Evolutionary conservation across 2,113 vertebrate species (phyloP).

Genomic region (Arvicanthis niloticus): DNA sequence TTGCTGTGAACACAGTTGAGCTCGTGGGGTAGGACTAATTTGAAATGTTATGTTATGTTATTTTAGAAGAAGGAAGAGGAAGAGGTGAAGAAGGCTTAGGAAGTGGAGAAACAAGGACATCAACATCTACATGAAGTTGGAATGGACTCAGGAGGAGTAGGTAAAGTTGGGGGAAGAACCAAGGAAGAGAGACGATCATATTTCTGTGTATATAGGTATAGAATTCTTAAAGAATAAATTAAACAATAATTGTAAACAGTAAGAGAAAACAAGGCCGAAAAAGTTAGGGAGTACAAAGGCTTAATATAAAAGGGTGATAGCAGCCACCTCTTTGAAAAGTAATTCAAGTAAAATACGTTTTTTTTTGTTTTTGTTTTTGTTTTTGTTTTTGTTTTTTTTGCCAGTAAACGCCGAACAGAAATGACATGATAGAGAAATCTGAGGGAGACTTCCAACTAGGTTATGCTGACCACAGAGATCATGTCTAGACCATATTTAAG

Average conservation of each 20-base stretch:
- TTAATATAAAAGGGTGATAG: neutral
- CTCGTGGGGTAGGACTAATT: neutral
- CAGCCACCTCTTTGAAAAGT: neutral
- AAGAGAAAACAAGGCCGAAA: neutral
- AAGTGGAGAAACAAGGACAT: neutral
- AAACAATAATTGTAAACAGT: neutral
- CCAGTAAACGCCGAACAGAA: conserved; percentile 14
- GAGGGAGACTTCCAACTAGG: neutral
- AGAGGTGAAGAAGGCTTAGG: too few relatives aligned
- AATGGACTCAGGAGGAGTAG: neutral
- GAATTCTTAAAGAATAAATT: neutral
- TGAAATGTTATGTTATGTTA: neutral
- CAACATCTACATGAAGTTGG: neutral
- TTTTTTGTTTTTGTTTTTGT: too few relatives aligned
- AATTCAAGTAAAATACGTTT: neutral
- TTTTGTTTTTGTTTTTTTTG: too few relatives aligned
- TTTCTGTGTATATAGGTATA: neutral
- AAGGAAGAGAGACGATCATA: neutral
- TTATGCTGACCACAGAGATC: neutral
- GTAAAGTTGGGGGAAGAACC: neutral
- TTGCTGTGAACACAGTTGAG: neutral
- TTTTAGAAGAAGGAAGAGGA: neutral
- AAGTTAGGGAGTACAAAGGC: neutral
- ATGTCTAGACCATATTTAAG: neutral
- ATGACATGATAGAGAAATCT: conserved; percentile 3